Conservation (phyloP, 1,140 invertebrate species). For the Zaprionus davidi region DNA sequence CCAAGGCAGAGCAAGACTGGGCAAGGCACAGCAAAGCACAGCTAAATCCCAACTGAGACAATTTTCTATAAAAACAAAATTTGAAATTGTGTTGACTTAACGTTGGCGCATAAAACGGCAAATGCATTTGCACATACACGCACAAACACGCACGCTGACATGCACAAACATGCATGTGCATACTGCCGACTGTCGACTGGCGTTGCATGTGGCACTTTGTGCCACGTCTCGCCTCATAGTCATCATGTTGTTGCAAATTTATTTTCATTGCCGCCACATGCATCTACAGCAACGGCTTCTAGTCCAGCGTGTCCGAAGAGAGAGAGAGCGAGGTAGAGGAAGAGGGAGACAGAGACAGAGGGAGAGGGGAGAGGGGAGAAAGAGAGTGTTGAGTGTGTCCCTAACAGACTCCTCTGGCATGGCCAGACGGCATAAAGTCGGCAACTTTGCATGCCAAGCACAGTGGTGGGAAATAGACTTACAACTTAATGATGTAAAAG, state of each 20-base stretch:
- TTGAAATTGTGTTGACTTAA: slow-evolving; percentile 83
- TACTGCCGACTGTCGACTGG: neutral
- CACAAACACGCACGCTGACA: slow-evolving; percentile 44
- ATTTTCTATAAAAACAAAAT: slow-evolving; percentile 80
- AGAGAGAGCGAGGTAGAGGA: neutral
- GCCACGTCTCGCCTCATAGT: slow-evolving; percentile 78
- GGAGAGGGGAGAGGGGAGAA: too few relatives aligned
- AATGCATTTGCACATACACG: slow-evolving; percentile 71
- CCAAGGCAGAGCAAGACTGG: neutral
- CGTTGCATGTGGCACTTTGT: slow-evolving; percentile 71
- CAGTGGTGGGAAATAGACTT: neutral
- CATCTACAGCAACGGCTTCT: slow-evolving; percentile 35
- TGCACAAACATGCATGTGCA: slow-evolving; percentile 45
- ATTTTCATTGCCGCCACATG: slow-evolving; percentile 81
- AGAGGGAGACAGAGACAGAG: too few relatives aligned
- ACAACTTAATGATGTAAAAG: too few relatives aligned
- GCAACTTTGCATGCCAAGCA: neutral
- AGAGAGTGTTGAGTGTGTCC: too few relatives aligned
- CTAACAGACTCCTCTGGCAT: neutral
- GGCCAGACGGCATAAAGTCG: neutral
- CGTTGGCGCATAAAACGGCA: slow-evolving; percentile 75
- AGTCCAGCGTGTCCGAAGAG: slow-evolving; percentile 15
- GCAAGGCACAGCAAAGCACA: neutral
- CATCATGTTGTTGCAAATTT: slow-evolving; percentile 79
- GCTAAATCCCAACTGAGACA: slow-evolving; percentile 49